Evolutionary conservation across 2,113 vertebrate genomes (phyloP).

Genomic region (Cyanistes caeruleus): DNA sequence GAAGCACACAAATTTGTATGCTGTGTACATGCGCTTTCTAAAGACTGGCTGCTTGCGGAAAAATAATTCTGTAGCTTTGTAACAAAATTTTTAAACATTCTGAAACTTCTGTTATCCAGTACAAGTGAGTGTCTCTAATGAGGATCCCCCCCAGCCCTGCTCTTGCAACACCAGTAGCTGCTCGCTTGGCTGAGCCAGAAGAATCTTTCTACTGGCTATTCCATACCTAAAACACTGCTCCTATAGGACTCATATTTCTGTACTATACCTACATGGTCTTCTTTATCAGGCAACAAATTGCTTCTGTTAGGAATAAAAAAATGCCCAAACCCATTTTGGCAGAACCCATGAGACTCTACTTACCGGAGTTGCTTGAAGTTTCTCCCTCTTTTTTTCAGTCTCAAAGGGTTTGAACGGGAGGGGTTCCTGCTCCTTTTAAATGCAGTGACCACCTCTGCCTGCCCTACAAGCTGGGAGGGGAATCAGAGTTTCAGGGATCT

Average conservation of each 20-base stretch:
- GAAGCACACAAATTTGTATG: fast-evolving
- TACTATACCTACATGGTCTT: background rate
- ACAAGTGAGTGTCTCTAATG: fast-evolving
- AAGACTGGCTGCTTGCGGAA: background rate
- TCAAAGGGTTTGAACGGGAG: background rate
- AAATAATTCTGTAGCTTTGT: background rate
- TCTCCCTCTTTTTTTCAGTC: background rate
- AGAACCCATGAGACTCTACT: background rate
- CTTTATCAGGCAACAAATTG: background rate
- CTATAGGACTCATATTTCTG: background rate
- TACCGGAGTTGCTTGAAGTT: background rate
- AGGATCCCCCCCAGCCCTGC: background rate
- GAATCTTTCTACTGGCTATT: background rate
- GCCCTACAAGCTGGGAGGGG: slow-evolving; percentile 48
- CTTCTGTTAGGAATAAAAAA: background rate
- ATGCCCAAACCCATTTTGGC: background rate
- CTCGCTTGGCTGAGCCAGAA: background rate
- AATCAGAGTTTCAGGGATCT: slow-evolving; percentile 50
- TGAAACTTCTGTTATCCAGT: background rate
- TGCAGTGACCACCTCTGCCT: slow-evolving; percentile 7
- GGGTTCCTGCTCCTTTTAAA: slow-evolving; percentile 61
- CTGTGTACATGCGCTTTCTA: fast-evolving
- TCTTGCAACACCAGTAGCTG: background rate
- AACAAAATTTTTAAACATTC: background rate
- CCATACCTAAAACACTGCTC: background rate